These are phyloP conservation scores for Pinctada fucata DNA, from an alignment of 2,888 invertebrate genomes.

Conservation along the genomic window DNA sequence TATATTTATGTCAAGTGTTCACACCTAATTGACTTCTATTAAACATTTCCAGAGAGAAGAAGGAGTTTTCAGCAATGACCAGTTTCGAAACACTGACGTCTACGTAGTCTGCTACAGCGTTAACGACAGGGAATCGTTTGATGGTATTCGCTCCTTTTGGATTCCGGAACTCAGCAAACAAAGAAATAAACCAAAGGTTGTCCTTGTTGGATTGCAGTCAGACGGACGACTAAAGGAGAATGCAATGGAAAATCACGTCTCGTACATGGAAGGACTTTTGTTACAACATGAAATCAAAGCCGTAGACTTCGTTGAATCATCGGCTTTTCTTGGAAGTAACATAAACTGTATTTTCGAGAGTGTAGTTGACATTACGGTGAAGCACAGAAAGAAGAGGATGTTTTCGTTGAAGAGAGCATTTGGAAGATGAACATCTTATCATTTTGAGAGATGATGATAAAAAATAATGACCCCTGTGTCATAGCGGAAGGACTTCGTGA, in stretches of 20 bases:
- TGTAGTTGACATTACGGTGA: conserved; percentile 34
- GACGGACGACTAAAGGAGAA: too few relatives aligned
- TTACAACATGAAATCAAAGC: conserved; percentile 59
- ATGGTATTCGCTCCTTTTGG: conserved; percentile 62
- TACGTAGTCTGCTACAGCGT: conserved; percentile 65
- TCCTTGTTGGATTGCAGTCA: too few relatives aligned
- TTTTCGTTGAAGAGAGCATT: too few relatives aligned
- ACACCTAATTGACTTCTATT: background rate
- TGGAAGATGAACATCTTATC: too few relatives aligned
- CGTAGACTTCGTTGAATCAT: conserved; percentile 56
- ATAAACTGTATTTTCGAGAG: conserved; percentile 56
- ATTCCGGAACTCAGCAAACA: conserved; percentile 58
- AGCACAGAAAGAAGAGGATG: background rate
- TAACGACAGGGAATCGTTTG: conserved; percentile 62
- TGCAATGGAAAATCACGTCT: conserved; percentile 22
- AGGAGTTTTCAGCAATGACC: too few relatives aligned
- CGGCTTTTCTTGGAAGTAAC: conserved; percentile 50
- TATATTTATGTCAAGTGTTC: background rate
- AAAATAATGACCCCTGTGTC: too few relatives aligned
- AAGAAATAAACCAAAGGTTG: background rate
- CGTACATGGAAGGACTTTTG: conserved; percentile 46
- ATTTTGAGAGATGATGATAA: too few relatives aligned
- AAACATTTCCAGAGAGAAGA: too few relatives aligned
- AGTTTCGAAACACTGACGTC: conserved; percentile 45
- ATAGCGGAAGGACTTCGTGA: too few relatives aligned